Conservation (phyloP, 2,113 vertebrate genomes). For the Craseonycteris thonglongyai region DNA sequence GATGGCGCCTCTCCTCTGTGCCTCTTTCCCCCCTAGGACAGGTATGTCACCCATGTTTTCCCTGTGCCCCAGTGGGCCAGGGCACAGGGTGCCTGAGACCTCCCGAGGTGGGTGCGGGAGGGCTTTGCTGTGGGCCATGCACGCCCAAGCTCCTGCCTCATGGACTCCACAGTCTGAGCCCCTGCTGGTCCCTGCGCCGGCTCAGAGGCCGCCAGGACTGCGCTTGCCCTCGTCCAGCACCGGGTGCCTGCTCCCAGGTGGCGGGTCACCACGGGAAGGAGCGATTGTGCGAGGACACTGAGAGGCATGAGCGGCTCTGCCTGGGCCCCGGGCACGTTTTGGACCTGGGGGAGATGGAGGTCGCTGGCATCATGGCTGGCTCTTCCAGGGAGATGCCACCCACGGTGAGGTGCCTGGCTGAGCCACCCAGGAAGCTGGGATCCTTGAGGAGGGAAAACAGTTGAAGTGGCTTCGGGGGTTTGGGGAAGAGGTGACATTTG, state of each 20-base stretch:
- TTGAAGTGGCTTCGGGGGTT: background rate
- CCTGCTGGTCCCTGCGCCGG: background rate
- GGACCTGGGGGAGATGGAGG: background rate
- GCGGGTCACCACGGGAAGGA: accelerated
- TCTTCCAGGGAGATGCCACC: background rate
- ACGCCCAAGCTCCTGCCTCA: accelerated
- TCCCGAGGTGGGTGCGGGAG: background rate
- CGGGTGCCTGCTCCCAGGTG: accelerated
- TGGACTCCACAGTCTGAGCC: background rate
- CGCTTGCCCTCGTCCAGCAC: background rate
- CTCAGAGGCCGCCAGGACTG: background rate
- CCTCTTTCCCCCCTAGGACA: too few species aligned
- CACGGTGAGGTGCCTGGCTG: accelerated
- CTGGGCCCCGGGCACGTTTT: too few species aligned
- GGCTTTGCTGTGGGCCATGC: background rate
- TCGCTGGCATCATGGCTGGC: background rate
- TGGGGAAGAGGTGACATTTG: background rate
- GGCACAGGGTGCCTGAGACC: background rate
- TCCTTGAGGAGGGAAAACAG: background rate
- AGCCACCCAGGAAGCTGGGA: accelerated
- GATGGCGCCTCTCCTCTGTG: background rate
- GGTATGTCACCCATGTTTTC: accelerated
- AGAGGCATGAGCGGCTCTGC: accelerated
- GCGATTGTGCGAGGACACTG: background rate
- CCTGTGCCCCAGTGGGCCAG: background rate